phyloP scores from a whole-genome alignment of 2,113 vertebrate genomes.

The Hippocampus mohnikei region DNA sequence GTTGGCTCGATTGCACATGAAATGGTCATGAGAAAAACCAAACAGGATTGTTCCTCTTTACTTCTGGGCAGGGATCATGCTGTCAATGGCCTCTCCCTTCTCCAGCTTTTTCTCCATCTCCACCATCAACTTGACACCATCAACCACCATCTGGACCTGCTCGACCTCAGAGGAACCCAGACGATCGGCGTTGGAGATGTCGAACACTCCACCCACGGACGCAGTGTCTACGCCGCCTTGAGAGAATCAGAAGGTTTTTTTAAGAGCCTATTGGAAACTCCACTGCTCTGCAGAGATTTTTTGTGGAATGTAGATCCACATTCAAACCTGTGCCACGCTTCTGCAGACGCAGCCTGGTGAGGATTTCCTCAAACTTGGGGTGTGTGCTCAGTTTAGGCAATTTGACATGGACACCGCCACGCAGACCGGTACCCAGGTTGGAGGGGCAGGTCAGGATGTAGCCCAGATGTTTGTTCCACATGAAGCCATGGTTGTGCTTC shows the following conservation, averaged over 20 bases:
- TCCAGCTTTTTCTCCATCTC: constrained; percentile 98
- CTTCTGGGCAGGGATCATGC: constrained; percentile 95
- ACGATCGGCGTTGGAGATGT: constrained; percentile 94
- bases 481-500: constrained; percentile 86
- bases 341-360: constrained; percentile 88
- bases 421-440: constrained; percentile 90
- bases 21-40: constrained; percentile 46
- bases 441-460: constrained; percentile 92
- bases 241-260: not conserved
- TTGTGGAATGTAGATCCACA: not conserved
- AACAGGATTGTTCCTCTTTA: constrained; percentile 63
- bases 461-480: constrained; percentile 92
- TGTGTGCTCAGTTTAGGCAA: constrained; percentile 87
- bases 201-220: constrained; percentile 87
- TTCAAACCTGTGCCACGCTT: constrained; percentile 88
- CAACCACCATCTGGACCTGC: constrained; percentile 95
- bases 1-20: constrained; percentile 49
- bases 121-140: constrained; percentile 93
- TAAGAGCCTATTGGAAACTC: not conserved
- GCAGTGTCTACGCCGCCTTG: constrained; percentile 94
- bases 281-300: not conserved
- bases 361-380: constrained; percentile 87
- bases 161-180: constrained; percentile 89
- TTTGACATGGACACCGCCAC: constrained; percentile 89
- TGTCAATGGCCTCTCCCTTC: constrained; percentile 85